These are phyloP conservation scores for Diorhabda sublineata DNA, from an alignment of 1,140 invertebrate species.

Conservation along the genomic window DNA sequence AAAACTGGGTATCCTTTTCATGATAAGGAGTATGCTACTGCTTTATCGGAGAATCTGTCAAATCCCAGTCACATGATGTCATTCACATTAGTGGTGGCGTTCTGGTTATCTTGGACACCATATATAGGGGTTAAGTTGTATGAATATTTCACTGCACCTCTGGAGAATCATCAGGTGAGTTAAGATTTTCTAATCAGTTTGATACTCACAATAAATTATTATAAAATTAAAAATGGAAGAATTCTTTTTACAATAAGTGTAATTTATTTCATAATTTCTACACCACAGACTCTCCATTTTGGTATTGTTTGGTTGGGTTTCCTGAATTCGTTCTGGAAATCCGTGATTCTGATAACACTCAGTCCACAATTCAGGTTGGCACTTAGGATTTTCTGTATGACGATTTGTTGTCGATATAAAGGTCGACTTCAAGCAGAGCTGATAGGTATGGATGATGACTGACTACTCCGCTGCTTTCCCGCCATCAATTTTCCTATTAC, in stretches of 20 bases:
- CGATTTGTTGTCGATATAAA: conserved; percentile 81
- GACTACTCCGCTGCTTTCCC: conserved; percentile 42
- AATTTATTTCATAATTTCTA: neutral
- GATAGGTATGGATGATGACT: conserved; percentile 77
- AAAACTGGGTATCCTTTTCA: conserved; percentile 77
- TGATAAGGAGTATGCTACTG: conserved; percentile 90
- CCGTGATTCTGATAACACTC: conserved; percentile 79
- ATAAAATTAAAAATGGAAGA: neutral
- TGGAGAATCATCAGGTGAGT: conserved; percentile 16
- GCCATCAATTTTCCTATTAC: conserved; percentile 36
- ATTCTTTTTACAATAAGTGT: neutral
- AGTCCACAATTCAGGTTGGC: conserved; percentile 88
- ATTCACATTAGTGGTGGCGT: conserved; percentile 83
- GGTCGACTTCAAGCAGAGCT: conserved; percentile 74
- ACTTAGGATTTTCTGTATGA: conserved; percentile 80
- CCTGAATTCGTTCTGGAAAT: conserved; percentile 92
- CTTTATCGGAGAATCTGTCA: conserved; percentile 81
- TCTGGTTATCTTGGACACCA: conserved; percentile 90
- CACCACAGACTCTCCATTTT: conserved; percentile 77
- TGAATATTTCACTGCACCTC: conserved; percentile 33
- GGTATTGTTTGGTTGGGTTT: conserved; percentile 90
- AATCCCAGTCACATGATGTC: conserved; percentile 94
- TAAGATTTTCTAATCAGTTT: neutral
- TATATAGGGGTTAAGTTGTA: conserved; percentile 61
- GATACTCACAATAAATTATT: neutral